Evolutionary conservation across 2,797 vertebrate genomes (phyloP).

Genomic region (Mycteria americana): DNA sequence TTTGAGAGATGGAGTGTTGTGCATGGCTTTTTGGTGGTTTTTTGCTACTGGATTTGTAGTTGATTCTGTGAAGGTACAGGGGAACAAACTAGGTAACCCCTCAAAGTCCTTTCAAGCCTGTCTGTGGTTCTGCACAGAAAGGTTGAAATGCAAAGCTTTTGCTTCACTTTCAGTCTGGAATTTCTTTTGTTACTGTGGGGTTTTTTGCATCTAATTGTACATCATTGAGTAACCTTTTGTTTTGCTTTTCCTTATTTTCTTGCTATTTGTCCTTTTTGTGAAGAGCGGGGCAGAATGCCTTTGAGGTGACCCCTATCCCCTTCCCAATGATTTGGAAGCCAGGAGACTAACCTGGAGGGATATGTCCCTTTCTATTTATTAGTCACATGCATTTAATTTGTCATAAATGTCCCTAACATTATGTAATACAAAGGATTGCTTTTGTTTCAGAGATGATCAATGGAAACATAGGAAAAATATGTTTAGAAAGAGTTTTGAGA

Average conservation of each 20-base stretch:
- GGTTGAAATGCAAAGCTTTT: not conserved
- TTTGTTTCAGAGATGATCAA: not conserved
- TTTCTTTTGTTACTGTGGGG: not conserved
- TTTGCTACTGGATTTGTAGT: not conserved
- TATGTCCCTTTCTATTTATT: not conserved
- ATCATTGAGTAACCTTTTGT: not conserved
- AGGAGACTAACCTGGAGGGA: not conserved
- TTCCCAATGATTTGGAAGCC: not conserved
- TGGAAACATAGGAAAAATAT: not conserved
- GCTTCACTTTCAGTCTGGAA: not conserved
- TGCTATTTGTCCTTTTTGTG: not conserved
- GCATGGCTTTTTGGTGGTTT: fast-evolving
- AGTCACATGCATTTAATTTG: not conserved
- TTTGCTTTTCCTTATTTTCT: not conserved
- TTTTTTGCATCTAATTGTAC: not conserved
- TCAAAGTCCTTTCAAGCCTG: not conserved
- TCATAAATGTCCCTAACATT: not conserved
- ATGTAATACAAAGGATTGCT: not conserved
- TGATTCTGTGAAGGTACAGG: not conserved
- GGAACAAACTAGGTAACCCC: not conserved
- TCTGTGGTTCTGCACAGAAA: not conserved
- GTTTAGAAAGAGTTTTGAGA: not conserved
- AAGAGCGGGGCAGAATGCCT: not conserved
- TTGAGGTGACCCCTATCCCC: not conserved
- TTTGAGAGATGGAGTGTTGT: not conserved